Base-by-base conservation (phyloP, 2,888 invertebrate species). In the Himalopsyche kuldschensis region DNA sequence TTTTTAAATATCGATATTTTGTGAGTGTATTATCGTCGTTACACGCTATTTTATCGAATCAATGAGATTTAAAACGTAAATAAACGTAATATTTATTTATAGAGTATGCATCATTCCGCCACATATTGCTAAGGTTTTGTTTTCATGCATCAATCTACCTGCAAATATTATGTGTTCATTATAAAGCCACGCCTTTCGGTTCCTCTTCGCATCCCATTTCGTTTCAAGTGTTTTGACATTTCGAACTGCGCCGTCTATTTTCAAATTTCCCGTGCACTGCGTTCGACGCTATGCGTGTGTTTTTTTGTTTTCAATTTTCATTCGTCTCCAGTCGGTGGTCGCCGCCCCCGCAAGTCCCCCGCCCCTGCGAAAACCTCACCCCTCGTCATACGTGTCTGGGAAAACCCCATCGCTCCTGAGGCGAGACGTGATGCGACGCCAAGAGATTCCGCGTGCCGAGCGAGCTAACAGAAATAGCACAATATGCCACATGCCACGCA, bases 351-450 rank as follows among this genome's bases (percentile, higher is more conserved):
- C 82, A 88, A 88, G 88, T 88, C 87, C 88, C 89, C 88, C 88
- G 87, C 88, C 88, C 85, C 84, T 88, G 89, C 88, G 89, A 15
- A 48, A 83, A 88, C 88, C 88, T 88, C 87, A 88, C 89, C 88
- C 88, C 87, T 88, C 88, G 85, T 83, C 88, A 41, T 41, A 88
- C 90, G 91, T 90, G 87, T 88, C 88, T 91, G 91, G 92, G 91
- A 91, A 92, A 92, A 91, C 91, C 91, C 91, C 89, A 90, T 86
- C 87, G 81, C 55, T 82, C 77, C 46, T 69, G 30, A 20, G 48
- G 41, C 75, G 75, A 32, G 30, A 30, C 75, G 75, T 8, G 75
- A 27, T 55, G 27, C 75, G 75, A 32, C 75, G 75, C 75, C 75
- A 32, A 24, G 24, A 78, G 35, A 78, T 78, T 78, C 78, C 78